Base-by-base conservation (phyloP, 2,797 vertebrate species). In the Liasis olivaceus region DNA sequence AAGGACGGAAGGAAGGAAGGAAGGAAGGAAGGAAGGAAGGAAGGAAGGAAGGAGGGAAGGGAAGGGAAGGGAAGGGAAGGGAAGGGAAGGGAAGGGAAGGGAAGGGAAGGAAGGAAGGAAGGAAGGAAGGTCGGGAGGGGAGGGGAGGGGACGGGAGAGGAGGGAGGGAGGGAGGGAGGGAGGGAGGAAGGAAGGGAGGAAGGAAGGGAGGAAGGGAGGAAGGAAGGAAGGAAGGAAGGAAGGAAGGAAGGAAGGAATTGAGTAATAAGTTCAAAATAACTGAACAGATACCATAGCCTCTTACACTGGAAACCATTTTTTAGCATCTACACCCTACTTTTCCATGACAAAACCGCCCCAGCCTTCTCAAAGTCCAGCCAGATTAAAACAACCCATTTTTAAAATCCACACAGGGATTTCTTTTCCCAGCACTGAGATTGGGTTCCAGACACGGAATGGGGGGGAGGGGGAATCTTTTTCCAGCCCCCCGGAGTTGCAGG, bases 271-370 rank as follows among this genome's bases (percentile, higher is more conserved):
- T 4, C 4, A 59, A 20, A 72, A 24, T 15, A 63, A 54, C 4
- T 1, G 36, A 91, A 58, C 54, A 42, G 88, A 89, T 47, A 90
- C 28, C 59, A 1, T 6, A 54, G 51, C 51, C 0, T 54, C 51
- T 54, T 7, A 6, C 51, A 54, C 51, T 8, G 51, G 22, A 96
- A 97, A 96, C 91, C 14, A 63, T 90, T 13, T 26, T 56, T 8
- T 31, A 60, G 4, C 4, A 17, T 28, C 11, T 26, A 60, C 5
- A 5, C 17, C 24, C 58, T 11, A 17, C 56, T 72, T 84, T 28
- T 84, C 56, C 8, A 17, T 24, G 22, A 1, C 13, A 36, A 0
- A 60, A 86, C 28, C 0, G 0, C 51, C 13, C n/a, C 13, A 87
- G 42, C 8, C 20, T 42, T 62, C 58, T 24, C 59, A 59, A 87